phyloP scores from a whole-genome alignment of 2,113 vertebrate species.

The Pyxicephalus adspersus region DNA sequence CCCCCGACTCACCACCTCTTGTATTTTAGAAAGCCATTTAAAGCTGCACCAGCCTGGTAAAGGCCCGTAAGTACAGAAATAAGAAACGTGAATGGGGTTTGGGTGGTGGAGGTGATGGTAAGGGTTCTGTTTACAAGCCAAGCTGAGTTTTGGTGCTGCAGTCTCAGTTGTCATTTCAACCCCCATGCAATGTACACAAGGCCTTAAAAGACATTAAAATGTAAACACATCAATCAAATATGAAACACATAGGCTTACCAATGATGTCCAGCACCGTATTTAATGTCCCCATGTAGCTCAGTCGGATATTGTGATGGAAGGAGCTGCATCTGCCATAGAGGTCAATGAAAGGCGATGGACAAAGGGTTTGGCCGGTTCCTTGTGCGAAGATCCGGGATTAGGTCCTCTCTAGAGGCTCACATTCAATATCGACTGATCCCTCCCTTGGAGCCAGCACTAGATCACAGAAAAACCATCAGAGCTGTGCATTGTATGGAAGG shows the following conservation, averaged over 20 bases:
- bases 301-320: slow-evolving; percentile 12
- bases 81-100: too few relatives aligned
- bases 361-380: neutral
- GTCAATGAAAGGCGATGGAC: neutral
- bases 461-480: neutral
- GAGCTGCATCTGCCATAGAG: slow-evolving; percentile 23
- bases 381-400: slow-evolving; percentile 4
- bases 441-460: slow-evolving; percentile 7
- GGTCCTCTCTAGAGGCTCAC: neutral
- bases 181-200: too few relatives aligned
- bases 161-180: too few relatives aligned
- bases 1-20: too few relatives aligned
- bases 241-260: slow-evolving; percentile 5
- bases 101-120: too few relatives aligned
- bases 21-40: too few relatives aligned
- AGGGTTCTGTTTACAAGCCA: too few relatives aligned
- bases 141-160: too few relatives aligned
- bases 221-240: neutral
- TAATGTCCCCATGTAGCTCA: slow-evolving; percentile 41
- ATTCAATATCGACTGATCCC: neutral
- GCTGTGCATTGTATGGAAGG: neutral
- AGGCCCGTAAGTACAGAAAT: too few relatives aligned
- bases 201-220: too few relatives aligned
- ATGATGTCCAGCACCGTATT: neutral
- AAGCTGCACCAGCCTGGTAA: too few relatives aligned